phyloP scores from a whole-genome alignment of 2,888 invertebrate species.

The Salticus scenicus region DNA sequence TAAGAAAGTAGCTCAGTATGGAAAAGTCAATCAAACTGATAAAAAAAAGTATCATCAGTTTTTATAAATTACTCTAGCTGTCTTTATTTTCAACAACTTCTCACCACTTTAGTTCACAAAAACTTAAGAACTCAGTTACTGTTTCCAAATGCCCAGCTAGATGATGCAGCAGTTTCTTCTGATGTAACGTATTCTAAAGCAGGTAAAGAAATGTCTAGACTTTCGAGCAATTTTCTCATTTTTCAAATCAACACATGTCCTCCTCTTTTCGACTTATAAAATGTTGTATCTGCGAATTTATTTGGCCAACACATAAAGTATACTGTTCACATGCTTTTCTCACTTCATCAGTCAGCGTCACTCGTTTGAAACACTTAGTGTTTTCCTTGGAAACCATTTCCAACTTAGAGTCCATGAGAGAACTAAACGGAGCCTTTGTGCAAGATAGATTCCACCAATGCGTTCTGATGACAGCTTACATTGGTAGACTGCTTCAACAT shows the following conservation, averaged over 20 bases:
- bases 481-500: slow-evolving; percentile 6
- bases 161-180: too few species aligned
- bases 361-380: neutral
- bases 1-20: too few species aligned
- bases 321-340: slow-evolving; percentile 48
- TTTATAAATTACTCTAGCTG: too few species aligned
- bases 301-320: slow-evolving; percentile 36
- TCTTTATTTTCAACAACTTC: too few species aligned
- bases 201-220: slow-evolving; percentile 17
- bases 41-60: too few species aligned
- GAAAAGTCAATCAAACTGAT: too few species aligned
- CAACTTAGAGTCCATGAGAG: neutral
- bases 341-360: slow-evolving; percentile 50
- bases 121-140: too few species aligned
- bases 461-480: slow-evolving; percentile 21
- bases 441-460: neutral
- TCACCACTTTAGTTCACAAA: too few species aligned
- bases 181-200: slow-evolving; percentile 26
- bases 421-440: slow-evolving; percentile 20
- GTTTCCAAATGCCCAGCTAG: too few species aligned
- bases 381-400: slow-evolving; percentile 11
- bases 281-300: slow-evolving; percentile 28
- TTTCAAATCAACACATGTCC: slow-evolving; percentile 35
- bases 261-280: slow-evolving; percentile 42
- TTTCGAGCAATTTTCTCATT: slow-evolving; percentile 31